Percentiles rank a stretch among this genome's conserved stretches.
These are phyloP conservation scores for Martes martes DNA, from an alignment of 2,113 vertebrate species.

Conservation along the genomic window DNA sequence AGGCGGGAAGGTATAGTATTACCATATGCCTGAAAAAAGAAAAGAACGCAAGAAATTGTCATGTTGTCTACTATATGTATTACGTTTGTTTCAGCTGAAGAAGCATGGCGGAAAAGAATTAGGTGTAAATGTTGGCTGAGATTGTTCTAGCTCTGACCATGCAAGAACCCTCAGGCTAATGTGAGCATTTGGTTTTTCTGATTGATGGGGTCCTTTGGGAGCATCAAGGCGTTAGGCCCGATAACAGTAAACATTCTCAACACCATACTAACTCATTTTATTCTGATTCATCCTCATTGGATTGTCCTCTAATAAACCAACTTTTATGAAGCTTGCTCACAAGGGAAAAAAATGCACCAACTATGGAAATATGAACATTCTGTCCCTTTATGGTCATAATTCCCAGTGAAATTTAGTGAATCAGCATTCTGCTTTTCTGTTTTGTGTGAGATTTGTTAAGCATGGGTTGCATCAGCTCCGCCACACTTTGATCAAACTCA, in stretches of 20 bases:
- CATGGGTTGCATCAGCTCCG: neutral
- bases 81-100: neutral
- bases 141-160: neutral
- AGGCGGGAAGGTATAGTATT: neutral
- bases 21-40: neutral
- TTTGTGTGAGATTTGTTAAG: neutral
- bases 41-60: neutral
- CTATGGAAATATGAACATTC: neutral
- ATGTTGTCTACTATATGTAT: neutral
- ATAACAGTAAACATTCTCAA: neutral
- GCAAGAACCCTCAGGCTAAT: neutral
- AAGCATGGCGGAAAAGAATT: neutral
- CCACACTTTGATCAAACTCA: neutral
- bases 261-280: neutral
- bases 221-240: neutral
- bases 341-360: neutral
- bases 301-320: slow-evolving; percentile 2
- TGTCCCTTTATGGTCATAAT: neutral
- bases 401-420: neutral
- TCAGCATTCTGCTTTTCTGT: neutral
- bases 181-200: neutral
- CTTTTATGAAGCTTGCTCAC: neutral
- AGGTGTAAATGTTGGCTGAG: neutral
- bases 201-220: neutral
- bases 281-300: neutral